These are phyloP conservation scores for Condylostylus longicornis DNA, from an alignment of 1,140 invertebrate genomes.

Conservation along the genomic window DNA sequence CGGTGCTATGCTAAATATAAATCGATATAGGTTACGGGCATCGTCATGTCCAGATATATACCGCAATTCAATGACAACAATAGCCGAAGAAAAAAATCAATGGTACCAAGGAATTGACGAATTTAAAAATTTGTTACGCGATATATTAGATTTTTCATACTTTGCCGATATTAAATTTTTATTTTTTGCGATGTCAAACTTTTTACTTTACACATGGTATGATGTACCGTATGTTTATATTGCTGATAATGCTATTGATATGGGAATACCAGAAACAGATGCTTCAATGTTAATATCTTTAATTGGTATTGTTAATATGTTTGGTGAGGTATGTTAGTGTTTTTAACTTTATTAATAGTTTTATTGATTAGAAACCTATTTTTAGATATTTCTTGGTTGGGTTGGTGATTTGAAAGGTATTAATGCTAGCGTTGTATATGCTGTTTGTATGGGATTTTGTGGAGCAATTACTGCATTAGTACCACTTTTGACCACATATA, in stretches of 20 bases:
- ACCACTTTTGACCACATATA: slow-evolving; percentile 36
- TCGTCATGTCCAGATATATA: slow-evolving; percentile 81
- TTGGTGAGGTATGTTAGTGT: slow-evolving; percentile 58
- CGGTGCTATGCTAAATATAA: slow-evolving; percentile 74
- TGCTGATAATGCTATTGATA: slow-evolving; percentile 54
- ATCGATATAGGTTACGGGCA: slow-evolving; percentile 59
- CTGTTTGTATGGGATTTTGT: slow-evolving; percentile 60
- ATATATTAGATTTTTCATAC: slow-evolving; percentile 66
- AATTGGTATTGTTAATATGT: slow-evolving; percentile 72
- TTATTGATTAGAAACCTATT: slow-evolving; percentile 14
- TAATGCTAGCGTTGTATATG: slow-evolving; percentile 59
- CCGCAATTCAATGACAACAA: slow-evolving; percentile 73
- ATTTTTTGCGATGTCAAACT: slow-evolving; percentile 71
- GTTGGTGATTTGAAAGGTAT: slow-evolving; percentile 65
- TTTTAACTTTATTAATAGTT: background rate
- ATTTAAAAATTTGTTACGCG: slow-evolving; percentile 59
- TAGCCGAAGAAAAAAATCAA: slow-evolving; percentile 58
- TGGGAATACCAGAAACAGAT: slow-evolving; percentile 54
- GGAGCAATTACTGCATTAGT: slow-evolving; percentile 53
- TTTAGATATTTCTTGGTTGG: slow-evolving; percentile 72
- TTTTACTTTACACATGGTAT: slow-evolving; percentile 75
- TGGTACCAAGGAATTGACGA: slow-evolving; percentile 57
- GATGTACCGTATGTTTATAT: slow-evolving; percentile 80
- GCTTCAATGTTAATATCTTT: slow-evolving; percentile 69
- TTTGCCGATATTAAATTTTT: slow-evolving; percentile 58